These are phyloP conservation scores for Cichladusa arquata DNA, from an alignment of 2,113 vertebrate species.

Conservation along the genomic window DNA sequence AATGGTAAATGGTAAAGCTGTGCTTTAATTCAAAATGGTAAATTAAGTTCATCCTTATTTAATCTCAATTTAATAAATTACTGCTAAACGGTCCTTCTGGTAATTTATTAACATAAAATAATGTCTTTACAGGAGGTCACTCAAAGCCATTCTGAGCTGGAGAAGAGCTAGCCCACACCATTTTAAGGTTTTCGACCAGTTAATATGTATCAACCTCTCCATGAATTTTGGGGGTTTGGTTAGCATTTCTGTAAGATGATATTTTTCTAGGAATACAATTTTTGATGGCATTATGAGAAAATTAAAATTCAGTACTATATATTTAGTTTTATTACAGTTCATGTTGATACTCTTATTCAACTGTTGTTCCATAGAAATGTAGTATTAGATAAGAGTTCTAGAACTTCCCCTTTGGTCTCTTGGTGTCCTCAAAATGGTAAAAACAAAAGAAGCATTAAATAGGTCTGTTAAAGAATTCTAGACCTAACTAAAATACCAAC, in stretches of 20 bases:
- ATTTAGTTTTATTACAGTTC: not conserved
- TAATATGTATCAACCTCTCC: not conserved
- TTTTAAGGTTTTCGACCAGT: not conserved
- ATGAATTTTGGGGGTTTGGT: not conserved
- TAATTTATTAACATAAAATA: constrained; percentile 27
- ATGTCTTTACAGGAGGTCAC: not conserved
- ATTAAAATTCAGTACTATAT: not conserved
- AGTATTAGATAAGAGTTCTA: not conserved
- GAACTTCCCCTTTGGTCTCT: not conserved
- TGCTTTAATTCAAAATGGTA: constrained; percentile 23
- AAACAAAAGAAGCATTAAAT: not conserved
- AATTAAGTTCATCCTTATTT: constrained; percentile 18
- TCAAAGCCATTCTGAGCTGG: not conserved
- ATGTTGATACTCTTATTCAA: not conserved
- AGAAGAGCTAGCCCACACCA: not conserved
- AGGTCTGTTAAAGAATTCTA: not conserved
- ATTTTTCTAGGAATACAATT: not conserved
- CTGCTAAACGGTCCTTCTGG: not conserved
- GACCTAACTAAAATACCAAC: not conserved
- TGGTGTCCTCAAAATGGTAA: not conserved
- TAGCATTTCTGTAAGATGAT: not conserved
- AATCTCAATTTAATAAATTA: constrained; percentile 38
- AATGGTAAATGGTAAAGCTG: too few relatives aligned
- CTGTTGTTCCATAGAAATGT: not conserved
- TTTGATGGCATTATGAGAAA: not conserved